Conservation (phyloP, 1,140 invertebrate genomes). For the Polypedilum vanderplanki region DNA sequence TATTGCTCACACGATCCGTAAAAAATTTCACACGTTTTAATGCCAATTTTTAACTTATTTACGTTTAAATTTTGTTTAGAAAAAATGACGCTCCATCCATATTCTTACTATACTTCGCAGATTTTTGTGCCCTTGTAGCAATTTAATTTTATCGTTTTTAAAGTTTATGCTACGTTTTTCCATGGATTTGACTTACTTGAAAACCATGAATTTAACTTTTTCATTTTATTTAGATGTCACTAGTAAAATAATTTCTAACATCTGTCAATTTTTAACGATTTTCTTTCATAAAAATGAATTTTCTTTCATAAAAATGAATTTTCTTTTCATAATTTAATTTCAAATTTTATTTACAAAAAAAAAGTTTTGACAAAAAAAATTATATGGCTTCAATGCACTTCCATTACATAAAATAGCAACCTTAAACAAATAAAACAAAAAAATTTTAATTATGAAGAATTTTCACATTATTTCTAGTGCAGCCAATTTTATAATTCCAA, state of each 20-base stretch:
- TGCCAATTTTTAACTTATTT: slow-evolving; percentile 22
- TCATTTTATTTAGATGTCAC: too few relatives aligned
- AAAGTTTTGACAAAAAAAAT: too few relatives aligned
- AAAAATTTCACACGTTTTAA: slow-evolving; percentile 6
- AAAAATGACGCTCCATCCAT: slow-evolving; percentile 26
- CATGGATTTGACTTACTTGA: too few relatives aligned
- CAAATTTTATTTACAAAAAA: too few relatives aligned
- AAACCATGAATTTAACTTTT: too few relatives aligned
- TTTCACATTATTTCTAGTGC: slow-evolving; percentile 40
- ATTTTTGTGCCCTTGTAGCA: background rate
- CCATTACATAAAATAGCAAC: background rate
- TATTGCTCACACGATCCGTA: slow-evolving; percentile 4
- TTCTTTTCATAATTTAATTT: too few relatives aligned
- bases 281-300: too few relatives aligned
- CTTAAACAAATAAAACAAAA: background rate
- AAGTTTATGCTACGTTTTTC: too few relatives aligned
- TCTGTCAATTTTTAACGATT: too few relatives aligned
- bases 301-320: too few relatives aligned
- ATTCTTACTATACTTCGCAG: slow-evolving; percentile 24
- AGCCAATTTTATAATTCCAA: slow-evolving; percentile 71
- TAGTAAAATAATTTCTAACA: too few relatives aligned
- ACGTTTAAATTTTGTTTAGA: background rate
- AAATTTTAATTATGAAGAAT: background rate
- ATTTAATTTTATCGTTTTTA: background rate
- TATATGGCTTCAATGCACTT: background rate